phyloP scores from a whole-genome alignment of 2,113 vertebrate species.

The Onychostoma macrolepis region DNA sequence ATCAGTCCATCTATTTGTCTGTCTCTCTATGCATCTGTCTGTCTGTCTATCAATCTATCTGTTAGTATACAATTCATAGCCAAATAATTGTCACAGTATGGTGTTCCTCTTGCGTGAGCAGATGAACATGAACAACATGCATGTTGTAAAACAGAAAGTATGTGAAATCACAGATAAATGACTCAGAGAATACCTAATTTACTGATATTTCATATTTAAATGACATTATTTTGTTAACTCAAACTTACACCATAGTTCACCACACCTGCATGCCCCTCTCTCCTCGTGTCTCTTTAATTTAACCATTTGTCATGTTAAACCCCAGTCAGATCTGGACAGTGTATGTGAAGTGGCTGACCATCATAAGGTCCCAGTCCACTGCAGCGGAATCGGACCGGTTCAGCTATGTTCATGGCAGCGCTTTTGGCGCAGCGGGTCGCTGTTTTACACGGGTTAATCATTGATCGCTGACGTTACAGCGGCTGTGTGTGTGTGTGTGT shows the following conservation, averaged over 20 bases:
- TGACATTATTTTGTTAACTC: neutral
- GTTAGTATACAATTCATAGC: too few relatives aligned
- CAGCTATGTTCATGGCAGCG: neutral
- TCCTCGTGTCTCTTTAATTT: constrained; percentile 29
- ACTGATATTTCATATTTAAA: neutral
- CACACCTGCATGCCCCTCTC: neutral
- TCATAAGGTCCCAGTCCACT: neutral
- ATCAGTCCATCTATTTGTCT: neutral
- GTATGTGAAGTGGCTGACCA: neutral
- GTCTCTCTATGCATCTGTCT: too few relatives aligned
- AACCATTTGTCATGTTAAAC: neutral
- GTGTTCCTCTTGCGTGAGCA: neutral
- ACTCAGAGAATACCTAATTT: neutral
- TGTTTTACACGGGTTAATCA: constrained; percentile 10
- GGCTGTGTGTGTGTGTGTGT: neutral
- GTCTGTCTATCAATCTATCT: too few relatives aligned
- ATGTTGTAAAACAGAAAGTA: neutral
- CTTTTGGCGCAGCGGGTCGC: neutral
- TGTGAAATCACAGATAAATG: neutral
- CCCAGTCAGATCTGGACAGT: neutral
- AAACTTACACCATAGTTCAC: neutral
- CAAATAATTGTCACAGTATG: neutral
- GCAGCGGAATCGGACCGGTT: neutral
- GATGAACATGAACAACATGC: neutral
- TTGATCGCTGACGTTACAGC: constrained; percentile 18